Percentiles rank a stretch among this genome's conserved stretches.
Conservation (phyloP, 1,140 invertebrate species). For the Drosophila guanche region DNA sequence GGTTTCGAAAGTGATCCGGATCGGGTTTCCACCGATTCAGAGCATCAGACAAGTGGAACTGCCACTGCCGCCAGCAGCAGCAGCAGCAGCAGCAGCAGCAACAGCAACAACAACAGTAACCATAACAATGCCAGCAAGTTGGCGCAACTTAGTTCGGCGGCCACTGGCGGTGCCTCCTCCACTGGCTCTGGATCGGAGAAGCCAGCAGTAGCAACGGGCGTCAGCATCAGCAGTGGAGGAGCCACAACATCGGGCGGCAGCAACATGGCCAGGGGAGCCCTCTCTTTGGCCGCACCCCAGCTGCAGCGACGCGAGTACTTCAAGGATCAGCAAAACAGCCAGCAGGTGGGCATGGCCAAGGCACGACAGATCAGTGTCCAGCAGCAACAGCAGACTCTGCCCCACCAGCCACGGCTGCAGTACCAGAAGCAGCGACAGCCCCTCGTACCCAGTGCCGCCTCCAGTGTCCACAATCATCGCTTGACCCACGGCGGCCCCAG, state of each 20-base stretch:
- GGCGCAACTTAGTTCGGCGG: slow-evolving; percentile 78
- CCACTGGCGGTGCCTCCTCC: slow-evolving; percentile 72
- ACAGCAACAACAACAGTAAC: slow-evolving; percentile 51
- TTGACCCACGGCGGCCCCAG: slow-evolving; percentile 36
- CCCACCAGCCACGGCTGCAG: slow-evolving; percentile 64
- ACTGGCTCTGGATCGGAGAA: slow-evolving; percentile 45
- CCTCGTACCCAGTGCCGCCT: slow-evolving; percentile 63
- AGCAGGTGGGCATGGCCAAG: slow-evolving; percentile 22
- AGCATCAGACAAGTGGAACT: slow-evolving; percentile 83
- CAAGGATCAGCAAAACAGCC: slow-evolving; percentile 52
- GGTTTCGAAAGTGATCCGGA: slow-evolving; percentile 84
- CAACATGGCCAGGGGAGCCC: slow-evolving; percentile 25
- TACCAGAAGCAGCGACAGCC: slow-evolving; percentile 72
- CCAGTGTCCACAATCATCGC: slow-evolving; percentile 74
- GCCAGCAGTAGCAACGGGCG: slow-evolving; percentile 23
- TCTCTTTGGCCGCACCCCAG: slow-evolving; percentile 63
- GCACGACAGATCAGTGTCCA: not conserved
- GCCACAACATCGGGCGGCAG: too few relatives aligned
- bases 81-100: slow-evolving; percentile 24
- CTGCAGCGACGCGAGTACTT: slow-evolving; percentile 65
- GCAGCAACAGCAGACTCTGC: slow-evolving; percentile 14
- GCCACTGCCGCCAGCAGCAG: slow-evolving; percentile 39
- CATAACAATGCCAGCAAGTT: slow-evolving; percentile 77
- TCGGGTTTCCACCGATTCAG: slow-evolving; percentile 83
- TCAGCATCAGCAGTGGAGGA: not conserved